Evolutionary conservation across 23 tunicate species (phyloP), one percentile per base, ranked within the genome.

Genomic region (Aplidium turbinatum): DNA sequence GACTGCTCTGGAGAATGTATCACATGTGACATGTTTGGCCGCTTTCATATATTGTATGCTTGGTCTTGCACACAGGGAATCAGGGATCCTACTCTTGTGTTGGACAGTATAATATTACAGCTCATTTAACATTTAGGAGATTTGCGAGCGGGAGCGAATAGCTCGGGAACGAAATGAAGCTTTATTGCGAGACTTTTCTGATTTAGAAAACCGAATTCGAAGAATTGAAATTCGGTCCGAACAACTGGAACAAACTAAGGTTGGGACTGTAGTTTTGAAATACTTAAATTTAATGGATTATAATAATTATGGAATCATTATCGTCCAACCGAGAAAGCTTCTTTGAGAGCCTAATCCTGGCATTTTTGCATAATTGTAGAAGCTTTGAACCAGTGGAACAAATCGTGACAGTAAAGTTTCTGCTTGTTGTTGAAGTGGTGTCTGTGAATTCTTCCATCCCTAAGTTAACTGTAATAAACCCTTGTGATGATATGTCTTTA

Each of bases 121-220:
- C 11, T 66, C 18, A 50, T 71, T 5, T 36, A 56, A 38, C 29
- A 7, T 52, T 6, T 25, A 80, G 85, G 75, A 86, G 62, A 38
- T 86, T 35, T 71, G 80, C 51, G 93, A 78, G 35, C 58, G 93
- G 72, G 84, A 79, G 54, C 47, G 65, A 35, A 62, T 29, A 16
- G 93, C 93, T 0, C 33, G 58, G 21, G 70, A 61, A 29, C 46
- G 93, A 26, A 86, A 86, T 53, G 84, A 71, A 63, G 85, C 83
- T 30, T 58, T 86, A 19, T 30, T 86, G 23, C 19, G 74, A 33
- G 93, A 86, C 50, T 71, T 86, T 48, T 46, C 52, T 21, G 70
- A 78, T 16, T 48, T 86, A 39, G 93, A 86, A 60, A 24, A 36
- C 1, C 62, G 74, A 27, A 11, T 78, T 7, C n/a, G 39, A 24